phyloP scores from a whole-genome alignment of 2,797 vertebrate genomes.

The Chelmon rostratus region DNA sequence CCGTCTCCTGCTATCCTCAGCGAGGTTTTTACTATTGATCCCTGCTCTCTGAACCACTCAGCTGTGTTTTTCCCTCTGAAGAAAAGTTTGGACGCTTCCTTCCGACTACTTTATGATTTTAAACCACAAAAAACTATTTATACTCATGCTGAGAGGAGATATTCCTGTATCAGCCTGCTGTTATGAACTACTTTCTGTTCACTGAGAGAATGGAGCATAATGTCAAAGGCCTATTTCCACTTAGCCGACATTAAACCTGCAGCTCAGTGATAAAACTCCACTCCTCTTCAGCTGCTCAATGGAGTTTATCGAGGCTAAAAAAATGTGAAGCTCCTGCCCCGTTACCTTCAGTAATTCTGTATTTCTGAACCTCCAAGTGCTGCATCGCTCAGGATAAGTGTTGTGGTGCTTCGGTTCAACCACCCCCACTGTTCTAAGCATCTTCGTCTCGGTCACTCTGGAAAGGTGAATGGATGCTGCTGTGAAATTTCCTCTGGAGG shows the following conservation, averaged over 20 bases:
- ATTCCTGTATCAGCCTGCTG: neutral
- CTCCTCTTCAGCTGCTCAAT: neutral
- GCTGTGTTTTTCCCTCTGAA: constrained; percentile 4
- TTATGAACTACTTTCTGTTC: neutral
- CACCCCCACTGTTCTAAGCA: neutral
- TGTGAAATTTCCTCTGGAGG: too few relatives aligned
- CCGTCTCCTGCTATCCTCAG: constrained; percentile 11
- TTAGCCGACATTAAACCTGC: constrained; percentile 25
- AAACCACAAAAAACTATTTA: neutral
- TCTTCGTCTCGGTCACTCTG: neutral
- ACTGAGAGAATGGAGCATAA: neutral
- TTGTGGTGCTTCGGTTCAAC: neutral
- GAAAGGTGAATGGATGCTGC: neutral
- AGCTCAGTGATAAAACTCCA: constrained; percentile 1
- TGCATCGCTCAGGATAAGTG: neutral
- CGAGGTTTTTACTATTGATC: constrained; percentile 11
- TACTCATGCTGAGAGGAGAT: constrained; percentile 11
- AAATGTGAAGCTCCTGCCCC: neutral
- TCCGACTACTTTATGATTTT: neutral
- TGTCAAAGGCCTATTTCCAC: constrained; percentile 23
- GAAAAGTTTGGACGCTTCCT: neutral
- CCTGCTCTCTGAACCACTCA: constrained; percentile 10
- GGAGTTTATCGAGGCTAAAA: neutral
- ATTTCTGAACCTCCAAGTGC: neutral
- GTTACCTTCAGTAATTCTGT: neutral